Conservation (phyloP, 2,797 vertebrate species). For the Geotrypetes seraphini region DNA sequence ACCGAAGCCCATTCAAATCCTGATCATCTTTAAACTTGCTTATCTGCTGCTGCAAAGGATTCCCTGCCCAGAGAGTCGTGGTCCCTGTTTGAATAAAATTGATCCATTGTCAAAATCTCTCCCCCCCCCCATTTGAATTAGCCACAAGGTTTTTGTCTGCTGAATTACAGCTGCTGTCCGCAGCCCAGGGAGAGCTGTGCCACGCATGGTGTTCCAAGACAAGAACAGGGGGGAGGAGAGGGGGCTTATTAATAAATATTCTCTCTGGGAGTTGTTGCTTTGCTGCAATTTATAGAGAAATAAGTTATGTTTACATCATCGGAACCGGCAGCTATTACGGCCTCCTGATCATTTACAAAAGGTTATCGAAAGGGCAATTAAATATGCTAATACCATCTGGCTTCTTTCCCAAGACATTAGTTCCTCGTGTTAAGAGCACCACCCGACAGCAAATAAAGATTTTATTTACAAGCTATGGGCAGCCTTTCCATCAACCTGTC, state of each 20-base stretch:
- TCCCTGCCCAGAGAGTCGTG: too few relatives aligned
- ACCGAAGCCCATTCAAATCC: too few relatives aligned
- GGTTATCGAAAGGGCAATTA: constrained; percentile 51
- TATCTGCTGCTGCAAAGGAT: too few relatives aligned
- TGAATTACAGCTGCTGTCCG: constrained; percentile 28
- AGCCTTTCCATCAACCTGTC: constrained; percentile 26
- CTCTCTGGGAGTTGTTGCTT: constrained; percentile 38
- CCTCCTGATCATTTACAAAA: constrained; percentile 34
- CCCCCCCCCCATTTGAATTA: constrained; percentile 8
- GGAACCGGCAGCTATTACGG: constrained; percentile 22
- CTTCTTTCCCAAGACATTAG: constrained; percentile 34
- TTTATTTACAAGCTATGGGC: constrained; percentile 43
- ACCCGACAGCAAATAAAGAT: constrained; percentile 31
- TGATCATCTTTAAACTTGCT: too few relatives aligned
- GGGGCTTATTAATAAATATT: constrained; percentile 11
- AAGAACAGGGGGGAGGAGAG: too few relatives aligned
- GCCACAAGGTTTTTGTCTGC: constrained; percentile 39
- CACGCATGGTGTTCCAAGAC: neutral
- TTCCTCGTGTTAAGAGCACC: constrained; percentile 10
- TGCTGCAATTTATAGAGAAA: constrained; percentile 9
- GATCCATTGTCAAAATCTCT: constrained; percentile 8
- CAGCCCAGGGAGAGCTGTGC: constrained; percentile 2
- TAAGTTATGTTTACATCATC: constrained; percentile 45
- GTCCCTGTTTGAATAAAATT: constrained; percentile 26
- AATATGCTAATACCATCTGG: constrained; percentile 60